Base-by-base conservation (phyloP, 2,888 invertebrate species). In the Cheiracanthium punctorium region DNA sequence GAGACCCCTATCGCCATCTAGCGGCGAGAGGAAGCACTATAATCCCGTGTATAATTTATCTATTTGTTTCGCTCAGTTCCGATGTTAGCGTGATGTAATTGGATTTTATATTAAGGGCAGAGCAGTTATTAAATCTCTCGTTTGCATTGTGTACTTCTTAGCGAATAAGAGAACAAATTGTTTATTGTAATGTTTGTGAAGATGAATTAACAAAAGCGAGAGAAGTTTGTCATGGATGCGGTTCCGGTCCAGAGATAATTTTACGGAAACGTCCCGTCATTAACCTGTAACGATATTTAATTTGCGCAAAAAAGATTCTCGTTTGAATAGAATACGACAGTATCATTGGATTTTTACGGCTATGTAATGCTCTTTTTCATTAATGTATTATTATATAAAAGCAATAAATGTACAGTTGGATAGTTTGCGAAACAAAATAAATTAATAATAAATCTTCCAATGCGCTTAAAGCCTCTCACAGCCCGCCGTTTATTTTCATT, bases 1-100 rank as follows among this genome's bases (percentile, higher is more conserved):
- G 2, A 48, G 48, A 20, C n/a, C 20, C 20, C 32, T 73, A 30
- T 1, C 73, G 73, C 73, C 73, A 73, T 73, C 73, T 73, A 24
- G 52, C 17, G 12, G 14, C 4, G 48, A 58, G 12, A 12, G 14
- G 17, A 17, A n/a, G 24, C 28, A 33, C 30, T 30, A 58, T 5
- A 58, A 33, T 24, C 1, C 24, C 24, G 24, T 24, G 20, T 24
- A 24, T 58, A 58, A 58, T 58, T 58, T 58, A 24, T 4, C 5
- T 1, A 24, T 58, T 58, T 24, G 58, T 58, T 58, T n/a, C 12
- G 20, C 58, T 24, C 43, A 48, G 1, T 58, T 58, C n/a, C 58
- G 5, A 58, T 58, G 58, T 24, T 58, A 48, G 43, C 58, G 58
- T 58, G 58, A 24, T 58, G 24, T 58, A 24, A 58, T 58, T 24